Percentiles rank a stretch among this genome's conserved stretches.
phyloP scores from a whole-genome alignment of 1,140 invertebrate genomes.

The Neelides sp. region DNA sequence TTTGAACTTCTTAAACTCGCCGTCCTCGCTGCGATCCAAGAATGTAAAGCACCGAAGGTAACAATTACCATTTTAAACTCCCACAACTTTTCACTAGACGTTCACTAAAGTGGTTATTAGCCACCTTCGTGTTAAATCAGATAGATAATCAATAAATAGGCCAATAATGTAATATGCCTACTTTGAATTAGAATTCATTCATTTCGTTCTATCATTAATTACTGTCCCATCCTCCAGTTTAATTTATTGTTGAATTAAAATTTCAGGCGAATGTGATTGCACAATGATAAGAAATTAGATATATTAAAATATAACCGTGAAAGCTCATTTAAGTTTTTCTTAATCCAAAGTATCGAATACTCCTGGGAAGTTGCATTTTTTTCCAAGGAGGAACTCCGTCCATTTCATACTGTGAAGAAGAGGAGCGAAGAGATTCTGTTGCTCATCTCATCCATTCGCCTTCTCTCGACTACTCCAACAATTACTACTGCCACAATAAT shows the following conservation, averaged over 20 bases:
- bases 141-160: conserved; percentile 16
- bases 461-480: too few relatives aligned
- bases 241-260: too few relatives aligned
- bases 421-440: neutral
- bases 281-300: neutral
- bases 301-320: too few relatives aligned
- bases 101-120: neutral
- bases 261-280: too few relatives aligned
- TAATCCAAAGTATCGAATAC: conserved; percentile 54
- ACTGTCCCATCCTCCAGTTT: too few relatives aligned
- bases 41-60: conserved; percentile 62
- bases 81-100: neutral
- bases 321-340: conserved; percentile 13
- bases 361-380: conserved; percentile 56
- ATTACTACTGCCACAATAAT: too few relatives aligned
- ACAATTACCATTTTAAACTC: too few relatives aligned
- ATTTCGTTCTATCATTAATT: too few relatives aligned
- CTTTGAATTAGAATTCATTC: too few relatives aligned
- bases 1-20: conserved; percentile 65
- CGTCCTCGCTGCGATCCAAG: conserved; percentile 59
- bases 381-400: conserved; percentile 2
- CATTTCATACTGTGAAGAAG: conserved; percentile 1
- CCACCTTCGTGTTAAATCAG: conserved; percentile 9
- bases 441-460: neutral
- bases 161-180: conserved; percentile 9